phyloP scores from a whole-genome alignment of 2,888 invertebrate genomes.

The Bedellia somnulentella region DNA sequence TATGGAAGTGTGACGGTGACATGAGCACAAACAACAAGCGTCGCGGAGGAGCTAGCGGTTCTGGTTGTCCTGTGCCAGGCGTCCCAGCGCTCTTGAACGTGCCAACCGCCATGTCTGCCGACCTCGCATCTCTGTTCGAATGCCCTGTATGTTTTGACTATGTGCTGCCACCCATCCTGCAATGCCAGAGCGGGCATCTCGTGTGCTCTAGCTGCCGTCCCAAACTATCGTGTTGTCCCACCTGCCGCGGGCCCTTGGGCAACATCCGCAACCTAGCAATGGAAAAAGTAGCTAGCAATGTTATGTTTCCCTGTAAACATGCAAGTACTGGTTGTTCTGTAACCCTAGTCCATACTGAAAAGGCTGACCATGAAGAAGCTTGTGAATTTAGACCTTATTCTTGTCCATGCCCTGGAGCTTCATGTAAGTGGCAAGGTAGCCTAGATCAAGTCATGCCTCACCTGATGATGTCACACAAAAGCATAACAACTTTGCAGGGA shows the following conservation, averaged over 20 bases:
- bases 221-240: conserved; percentile 96
- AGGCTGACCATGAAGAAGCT: conserved; percentile 97
- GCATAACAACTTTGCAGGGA: conserved; percentile 96
- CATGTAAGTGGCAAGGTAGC: conserved; percentile 99
- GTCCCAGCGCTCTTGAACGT: conserved; percentile 59
- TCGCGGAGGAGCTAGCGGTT: conserved; percentile 53
- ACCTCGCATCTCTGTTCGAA: conserved; percentile 89
- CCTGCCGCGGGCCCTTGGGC: conserved; percentile 93
- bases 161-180: conserved; percentile 97
- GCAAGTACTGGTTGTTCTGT: conserved; percentile 92
- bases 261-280: conserved; percentile 98
- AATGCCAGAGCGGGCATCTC: conserved; percentile 98
- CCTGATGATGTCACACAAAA: conserved; percentile 95
- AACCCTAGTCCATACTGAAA: conserved; percentile 93
- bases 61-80: conserved; percentile 55
- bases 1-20: conserved; percentile 47
- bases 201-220: conserved; percentile 97
- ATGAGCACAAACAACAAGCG: conserved; percentile 60
- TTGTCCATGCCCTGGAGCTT: conserved; percentile 99
- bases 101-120: conserved; percentile 75
- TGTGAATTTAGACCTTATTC: conserved; percentile 98
- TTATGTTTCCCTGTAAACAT: conserved; percentile 99
- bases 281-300: conserved; percentile 98
- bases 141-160: conserved; percentile 99
- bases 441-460: conserved; percentile 99